These are phyloP conservation scores for Alentia gelatinosa DNA, from an alignment of 2,888 invertebrate genomes.

Conservation along the genomic window DNA sequence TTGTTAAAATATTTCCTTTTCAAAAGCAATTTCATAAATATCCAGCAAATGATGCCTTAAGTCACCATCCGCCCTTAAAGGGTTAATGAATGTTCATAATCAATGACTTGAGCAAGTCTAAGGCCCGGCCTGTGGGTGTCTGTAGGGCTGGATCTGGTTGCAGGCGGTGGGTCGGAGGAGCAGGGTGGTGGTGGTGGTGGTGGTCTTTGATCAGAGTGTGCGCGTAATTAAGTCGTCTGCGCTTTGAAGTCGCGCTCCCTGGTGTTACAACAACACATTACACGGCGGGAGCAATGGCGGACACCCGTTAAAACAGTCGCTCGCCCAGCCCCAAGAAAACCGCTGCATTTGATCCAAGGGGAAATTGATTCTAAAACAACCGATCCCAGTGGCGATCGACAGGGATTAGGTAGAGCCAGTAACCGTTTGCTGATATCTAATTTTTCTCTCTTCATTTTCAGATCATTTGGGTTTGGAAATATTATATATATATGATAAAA, in stretches of 20 bases:
- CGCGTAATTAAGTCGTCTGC: background rate
- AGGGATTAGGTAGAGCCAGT: background rate
- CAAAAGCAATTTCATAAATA: no score
- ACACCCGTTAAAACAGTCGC: background rate
- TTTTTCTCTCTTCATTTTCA: no score
- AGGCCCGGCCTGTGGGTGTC: background rate
- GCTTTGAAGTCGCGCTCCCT: conserved; percentile 18
- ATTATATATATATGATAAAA: no score
- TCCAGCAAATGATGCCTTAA: no score
- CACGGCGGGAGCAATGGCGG: background rate
- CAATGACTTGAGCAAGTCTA: no score
- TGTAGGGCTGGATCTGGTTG: background rate
- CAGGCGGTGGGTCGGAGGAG: background rate
- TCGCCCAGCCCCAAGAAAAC: background rate
- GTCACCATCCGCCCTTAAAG: no score
- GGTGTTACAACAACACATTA: conserved; percentile 39
- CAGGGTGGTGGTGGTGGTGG: no score
- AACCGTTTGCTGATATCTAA: background rate
- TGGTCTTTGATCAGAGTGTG: conserved; percentile 13
- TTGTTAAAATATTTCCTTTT: no score
- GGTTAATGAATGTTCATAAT: no score
- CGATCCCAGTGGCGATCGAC: background rate
- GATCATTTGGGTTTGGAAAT: no score
- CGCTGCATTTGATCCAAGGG: background rate
- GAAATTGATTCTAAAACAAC: conserved; percentile 32